Evolutionary conservation across 92 coral and sea anemone species (phyloP).

Genomic region (Zoanthus sociatus): DNA sequence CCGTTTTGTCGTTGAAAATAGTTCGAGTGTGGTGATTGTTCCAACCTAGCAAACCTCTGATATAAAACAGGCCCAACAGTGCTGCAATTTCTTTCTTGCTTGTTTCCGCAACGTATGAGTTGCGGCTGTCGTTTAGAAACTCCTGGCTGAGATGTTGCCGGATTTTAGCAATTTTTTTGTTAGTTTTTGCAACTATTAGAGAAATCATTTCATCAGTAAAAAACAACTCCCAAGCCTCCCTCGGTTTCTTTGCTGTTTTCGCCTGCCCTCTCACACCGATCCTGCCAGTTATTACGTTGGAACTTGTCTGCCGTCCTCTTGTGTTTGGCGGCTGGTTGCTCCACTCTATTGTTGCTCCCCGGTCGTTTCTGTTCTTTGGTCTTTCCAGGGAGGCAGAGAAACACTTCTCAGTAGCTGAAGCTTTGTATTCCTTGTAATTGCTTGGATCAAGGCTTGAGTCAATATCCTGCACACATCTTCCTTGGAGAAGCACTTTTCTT

Average conservation of each 20-base stretch:
- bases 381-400: slow-evolving; percentile 22
- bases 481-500: slow-evolving; percentile 4
- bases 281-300: slow-evolving; percentile 11
- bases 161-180: neutral
- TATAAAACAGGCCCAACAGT: neutral
- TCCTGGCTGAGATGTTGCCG: slow-evolving; percentile 9
- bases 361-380: slow-evolving; percentile 15
- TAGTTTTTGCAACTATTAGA: slow-evolving; percentile 23
- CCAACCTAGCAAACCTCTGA: slow-evolving; percentile 5
- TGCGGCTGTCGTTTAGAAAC: slow-evolving; percentile 17
- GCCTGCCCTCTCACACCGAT: slow-evolving; percentile 18
- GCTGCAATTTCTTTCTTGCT: slow-evolving; percentile 6
- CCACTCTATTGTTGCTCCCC: slow-evolving; percentile 13
- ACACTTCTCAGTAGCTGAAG: slow-evolving; percentile 3
- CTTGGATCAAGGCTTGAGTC: neutral
- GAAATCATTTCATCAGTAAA: slow-evolving; percentile 6
- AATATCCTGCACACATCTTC: slow-evolving; percentile 10
- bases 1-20: slow-evolving; percentile 12
- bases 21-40: slow-evolving; percentile 1
- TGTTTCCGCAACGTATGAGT: slow-evolving; percentile 13
- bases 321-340: neutral
- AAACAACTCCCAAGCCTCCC: slow-evolving; percentile 18
- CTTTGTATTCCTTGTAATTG: slow-evolving; percentile 8
- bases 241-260: slow-evolving; percentile 2
- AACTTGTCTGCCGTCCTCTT: slow-evolving; percentile 8